phyloP scores from a whole-genome alignment of 2,797 vertebrate genomes.

The Kryptopterus vitreolus region DNA sequence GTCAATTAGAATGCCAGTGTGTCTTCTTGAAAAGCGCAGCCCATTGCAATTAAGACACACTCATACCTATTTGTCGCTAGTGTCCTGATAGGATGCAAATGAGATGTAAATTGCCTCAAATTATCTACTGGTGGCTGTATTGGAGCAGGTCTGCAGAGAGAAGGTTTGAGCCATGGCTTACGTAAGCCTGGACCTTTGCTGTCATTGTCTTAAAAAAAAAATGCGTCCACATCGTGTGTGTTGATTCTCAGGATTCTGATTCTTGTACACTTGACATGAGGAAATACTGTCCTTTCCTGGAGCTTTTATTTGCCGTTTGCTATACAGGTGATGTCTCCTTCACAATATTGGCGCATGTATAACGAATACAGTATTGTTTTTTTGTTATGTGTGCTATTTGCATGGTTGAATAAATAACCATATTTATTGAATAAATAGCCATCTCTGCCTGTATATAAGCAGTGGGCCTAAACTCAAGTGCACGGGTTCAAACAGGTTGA shows the following conservation, averaged over 20 bases:
- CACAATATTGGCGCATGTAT: no score
- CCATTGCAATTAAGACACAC: slow-evolving; percentile 80
- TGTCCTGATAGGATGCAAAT: slow-evolving; percentile 82
- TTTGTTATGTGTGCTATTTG: background rate
- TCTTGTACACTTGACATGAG: background rate
- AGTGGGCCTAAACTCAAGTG: no score
- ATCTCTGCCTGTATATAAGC: no score
- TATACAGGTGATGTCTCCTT: background rate
- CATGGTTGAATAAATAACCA: no score
- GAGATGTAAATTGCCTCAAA: slow-evolving; percentile 77
- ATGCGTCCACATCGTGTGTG: background rate
- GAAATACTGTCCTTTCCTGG: background rate
- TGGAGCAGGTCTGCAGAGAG: slow-evolving; percentile 70
- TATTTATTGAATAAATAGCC: no score
- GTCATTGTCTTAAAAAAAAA: slow-evolving; percentile 48
- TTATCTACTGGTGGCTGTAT: slow-evolving; percentile 74
- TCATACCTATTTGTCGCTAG: slow-evolving; percentile 81
- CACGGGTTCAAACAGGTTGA: no score
- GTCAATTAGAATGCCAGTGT: slow-evolving; percentile 77
- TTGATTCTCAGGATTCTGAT: background rate
- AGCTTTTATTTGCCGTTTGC: background rate
- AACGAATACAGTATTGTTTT: background rate
- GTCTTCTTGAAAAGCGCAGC: slow-evolving; percentile 76
- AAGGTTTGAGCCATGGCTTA: slow-evolving; percentile 72
- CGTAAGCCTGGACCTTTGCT: slow-evolving; percentile 61